Percentiles rank a stretch among this genome's conserved stretches.
Evolutionary conservation across 30 jellyfish, hydroid and myxozoan genomes (phyloP).

Genomic region (Rhopilema esculentum): DNA sequence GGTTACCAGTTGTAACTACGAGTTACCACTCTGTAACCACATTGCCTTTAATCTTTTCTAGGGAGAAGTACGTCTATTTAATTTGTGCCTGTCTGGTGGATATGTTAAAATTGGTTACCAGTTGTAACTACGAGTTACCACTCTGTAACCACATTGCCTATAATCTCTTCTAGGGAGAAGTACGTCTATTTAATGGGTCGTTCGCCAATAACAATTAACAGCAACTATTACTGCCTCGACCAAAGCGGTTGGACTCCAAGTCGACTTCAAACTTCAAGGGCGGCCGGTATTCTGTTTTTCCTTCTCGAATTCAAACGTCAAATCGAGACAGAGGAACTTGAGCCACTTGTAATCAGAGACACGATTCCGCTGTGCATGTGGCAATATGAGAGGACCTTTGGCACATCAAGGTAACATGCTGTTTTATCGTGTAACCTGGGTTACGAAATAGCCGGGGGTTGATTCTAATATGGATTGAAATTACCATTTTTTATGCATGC

Average conservation of each 20-base stretch:
- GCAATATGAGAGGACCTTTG: slow-evolving; percentile 91
- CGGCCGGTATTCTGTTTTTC: slow-evolving; percentile 81
- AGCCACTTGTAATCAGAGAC: slow-evolving; percentile 87
- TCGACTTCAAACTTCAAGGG: slow-evolving; percentile 86
- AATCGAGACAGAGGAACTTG: slow-evolving; percentile 81
- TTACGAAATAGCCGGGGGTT: too few relatives aligned
- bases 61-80: too few relatives aligned
- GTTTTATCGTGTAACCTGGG: neutral
- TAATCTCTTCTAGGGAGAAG: slow-evolving; percentile 99
- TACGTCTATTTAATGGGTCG: slow-evolving; percentile 97
- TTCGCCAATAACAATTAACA: slow-evolving; percentile 90
- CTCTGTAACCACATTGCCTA: too few relatives aligned
- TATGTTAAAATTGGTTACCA: too few relatives aligned
- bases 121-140: too few relatives aligned
- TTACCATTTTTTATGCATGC: too few relatives aligned
- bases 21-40: too few relatives aligned
- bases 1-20: too few relatives aligned
- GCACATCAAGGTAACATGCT: slow-evolving; percentile 86
- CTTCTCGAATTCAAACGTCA: slow-evolving; percentile 66
- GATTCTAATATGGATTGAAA: too few relatives aligned
- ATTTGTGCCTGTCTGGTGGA: too few relatives aligned
- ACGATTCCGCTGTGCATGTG: slow-evolving; percentile 96
- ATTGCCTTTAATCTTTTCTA: too few relatives aligned
- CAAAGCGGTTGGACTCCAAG: slow-evolving; percentile 97
- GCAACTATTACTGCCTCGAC: slow-evolving; percentile 92